phyloP scores from a whole-genome alignment of 1,140 invertebrate species.

The Nasonia longicornis region DNA sequence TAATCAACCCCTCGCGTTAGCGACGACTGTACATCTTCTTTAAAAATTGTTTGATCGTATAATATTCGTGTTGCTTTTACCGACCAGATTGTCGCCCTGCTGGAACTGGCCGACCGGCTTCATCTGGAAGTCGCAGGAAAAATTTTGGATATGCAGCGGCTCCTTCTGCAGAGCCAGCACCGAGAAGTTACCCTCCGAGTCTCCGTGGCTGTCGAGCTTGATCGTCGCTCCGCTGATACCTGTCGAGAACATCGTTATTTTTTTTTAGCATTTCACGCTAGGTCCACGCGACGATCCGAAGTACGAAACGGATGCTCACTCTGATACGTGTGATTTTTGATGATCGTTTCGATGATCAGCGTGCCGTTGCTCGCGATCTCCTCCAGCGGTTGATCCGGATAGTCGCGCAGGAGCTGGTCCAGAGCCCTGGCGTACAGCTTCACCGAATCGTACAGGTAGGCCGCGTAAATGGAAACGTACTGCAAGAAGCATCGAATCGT shows the following conservation, averaged over 20 bases:
- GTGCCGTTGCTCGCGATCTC: conserved; percentile 83
- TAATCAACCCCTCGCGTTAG: background rate
- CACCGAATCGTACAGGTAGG: conserved; percentile 96
- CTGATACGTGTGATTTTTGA: conserved; percentile 80
- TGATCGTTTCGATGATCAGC: conserved; percentile 83
- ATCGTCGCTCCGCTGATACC: conserved; percentile 93
- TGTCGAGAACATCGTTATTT: conserved; percentile 60
- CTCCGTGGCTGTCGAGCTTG: conserved; percentile 90
- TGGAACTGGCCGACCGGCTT: conserved; percentile 85
- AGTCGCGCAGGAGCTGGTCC: conserved; percentile 77
- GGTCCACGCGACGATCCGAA: too few species aligned
- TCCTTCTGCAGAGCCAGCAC: conserved; percentile 83
- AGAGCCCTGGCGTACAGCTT: conserved; percentile 90
- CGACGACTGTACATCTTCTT: too few species aligned
- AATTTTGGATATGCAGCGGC: conserved; percentile 68
- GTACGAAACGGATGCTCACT: conserved; percentile 70
- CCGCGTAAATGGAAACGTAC: conserved; percentile 93
- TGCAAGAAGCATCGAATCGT: conserved; percentile 59
- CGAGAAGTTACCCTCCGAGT: conserved; percentile 97
- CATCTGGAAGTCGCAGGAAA: conserved; percentile 81
- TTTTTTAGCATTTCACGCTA: conserved; percentile 8
- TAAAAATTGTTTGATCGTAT: background rate
- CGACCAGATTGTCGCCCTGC: conserved; percentile 80
- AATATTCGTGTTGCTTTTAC: conserved; percentile 55
- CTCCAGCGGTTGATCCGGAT: conserved; percentile 74